Conservation (phyloP, 2,797 vertebrate genomes). For the Coluber constrictor region DNA sequence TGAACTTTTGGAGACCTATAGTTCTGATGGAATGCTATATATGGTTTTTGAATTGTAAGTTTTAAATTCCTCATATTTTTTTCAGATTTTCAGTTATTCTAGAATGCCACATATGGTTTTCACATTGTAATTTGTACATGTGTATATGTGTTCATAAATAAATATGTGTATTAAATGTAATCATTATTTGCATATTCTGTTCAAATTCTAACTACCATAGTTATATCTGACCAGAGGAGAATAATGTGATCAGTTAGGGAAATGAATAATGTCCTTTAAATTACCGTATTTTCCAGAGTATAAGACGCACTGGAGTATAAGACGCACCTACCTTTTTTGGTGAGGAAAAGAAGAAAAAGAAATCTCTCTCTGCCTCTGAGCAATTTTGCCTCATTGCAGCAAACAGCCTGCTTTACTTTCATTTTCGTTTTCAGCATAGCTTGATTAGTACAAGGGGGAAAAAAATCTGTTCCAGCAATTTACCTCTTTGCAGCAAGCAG, state of each 20-base stretch:
- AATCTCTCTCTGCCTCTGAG: too few relatives aligned
- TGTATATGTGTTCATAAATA: background rate
- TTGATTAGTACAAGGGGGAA: too few relatives aligned
- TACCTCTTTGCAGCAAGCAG: too few relatives aligned
- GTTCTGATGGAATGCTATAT: constrained; percentile 99
- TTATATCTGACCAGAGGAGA: background rate
- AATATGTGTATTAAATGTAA: background rate
- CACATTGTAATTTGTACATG: background rate
- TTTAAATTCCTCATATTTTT: constrained; percentile 37
- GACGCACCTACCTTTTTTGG: too few relatives aligned
- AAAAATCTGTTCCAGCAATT: too few relatives aligned
- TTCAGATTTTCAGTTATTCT: background rate
- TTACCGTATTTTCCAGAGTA: too few relatives aligned
- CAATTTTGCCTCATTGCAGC: too few relatives aligned
- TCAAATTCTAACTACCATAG: constrained; percentile 3
- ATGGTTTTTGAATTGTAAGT: constrained; percentile 99
- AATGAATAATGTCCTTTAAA: background rate
- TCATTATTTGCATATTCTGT: background rate
- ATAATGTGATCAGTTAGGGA: background rate
- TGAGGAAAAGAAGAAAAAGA: too few relatives aligned
- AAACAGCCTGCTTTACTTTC: too few relatives aligned
- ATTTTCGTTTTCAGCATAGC: too few relatives aligned
- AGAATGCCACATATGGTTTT: background rate
- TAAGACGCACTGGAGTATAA: too few relatives aligned
- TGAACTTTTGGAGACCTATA: constrained; percentile 97